Base-by-base conservation (phyloP, 2,888 invertebrate genomes). In the Caenorhabditis doughertyi region DNA sequence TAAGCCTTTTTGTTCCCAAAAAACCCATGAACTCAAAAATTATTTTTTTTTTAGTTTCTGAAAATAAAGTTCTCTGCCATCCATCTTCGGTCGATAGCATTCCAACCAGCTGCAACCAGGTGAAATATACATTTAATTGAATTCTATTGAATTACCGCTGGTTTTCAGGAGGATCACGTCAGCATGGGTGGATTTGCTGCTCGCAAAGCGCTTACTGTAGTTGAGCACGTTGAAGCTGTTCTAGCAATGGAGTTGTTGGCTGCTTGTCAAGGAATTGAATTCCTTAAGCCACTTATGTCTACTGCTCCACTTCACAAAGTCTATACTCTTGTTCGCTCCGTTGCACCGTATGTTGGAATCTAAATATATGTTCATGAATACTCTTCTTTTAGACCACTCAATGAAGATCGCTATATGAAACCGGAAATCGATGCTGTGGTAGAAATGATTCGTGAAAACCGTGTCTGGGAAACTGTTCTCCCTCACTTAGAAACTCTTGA, bases 171-270 rank as follows among this genome's bases (percentile, higher is more conserved):
- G 90, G 95, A 95, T 91, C 95, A 95, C 91, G 95, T 95, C 51
- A 94, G 94, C 11, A 95, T 95, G 95, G 95, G 95, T 18, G 94
- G 94, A 11, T 95, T 94, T 91, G 92, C 94, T 0, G 94, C 95
- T 1, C 91, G 95, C 82, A 95, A 95, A 91, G 93, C 94, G 13
- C 92, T 95, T 25, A 93, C 92, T 84, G 94, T 94, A 27, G 92
- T 93, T 2, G 92, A 93, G 85, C 93, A 94, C 81, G 93, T 93
- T 1, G 93, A 94, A 89, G 92, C 93, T 79, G 94, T 95, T 25
- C 93, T 95, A 53, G 94, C 94, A 8, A 94, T 95, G 85, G 95
- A 95, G 89, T 91, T 95, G 51, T 89, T 95, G 58, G 94, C 94
- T 4, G 94, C 94, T 4, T 94, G 94, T 88, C 95, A 95, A 90